phyloP scores from a whole-genome alignment of 2,113 vertebrate genomes.

The Nibea albiflora region DNA sequence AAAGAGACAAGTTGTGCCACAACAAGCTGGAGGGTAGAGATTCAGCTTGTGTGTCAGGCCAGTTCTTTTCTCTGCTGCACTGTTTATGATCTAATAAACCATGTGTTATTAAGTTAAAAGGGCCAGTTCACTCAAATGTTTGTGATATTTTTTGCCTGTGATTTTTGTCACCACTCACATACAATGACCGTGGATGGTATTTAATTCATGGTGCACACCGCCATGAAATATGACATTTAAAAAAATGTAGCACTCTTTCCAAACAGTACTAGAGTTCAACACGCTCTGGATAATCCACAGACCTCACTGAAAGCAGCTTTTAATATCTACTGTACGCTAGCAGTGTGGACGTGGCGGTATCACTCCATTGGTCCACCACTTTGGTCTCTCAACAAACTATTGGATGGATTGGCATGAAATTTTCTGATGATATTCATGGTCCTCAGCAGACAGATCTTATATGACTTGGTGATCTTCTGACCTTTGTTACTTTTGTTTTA shows the following conservation, averaged over 20 bases:
- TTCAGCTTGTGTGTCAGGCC: constrained; percentile 10
- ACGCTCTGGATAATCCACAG: constrained; percentile 2
- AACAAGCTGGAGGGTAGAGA: constrained; percentile 26
- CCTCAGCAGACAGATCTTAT: neutral
- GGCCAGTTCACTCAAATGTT: neutral
- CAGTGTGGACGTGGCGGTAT: neutral
- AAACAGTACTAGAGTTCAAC: neutral
- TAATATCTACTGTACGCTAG: neutral
- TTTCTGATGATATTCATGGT: neutral
- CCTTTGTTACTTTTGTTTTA: neutral
- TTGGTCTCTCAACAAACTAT: neutral
- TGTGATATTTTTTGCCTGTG: neutral
- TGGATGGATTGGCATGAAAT: neutral
- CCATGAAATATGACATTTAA: constrained; percentile 1
- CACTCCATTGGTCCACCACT: neutral
- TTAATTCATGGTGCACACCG: neutral
- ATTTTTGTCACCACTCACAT: constrained; percentile 2
- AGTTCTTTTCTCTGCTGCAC: constrained; percentile 13
- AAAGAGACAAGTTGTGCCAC: constrained; percentile 42
- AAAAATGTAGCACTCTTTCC: neutral
- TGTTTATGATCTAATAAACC: constrained; percentile 16
- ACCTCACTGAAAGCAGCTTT: neutral
- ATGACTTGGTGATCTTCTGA: neutral
- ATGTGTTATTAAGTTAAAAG: constrained; percentile 13
- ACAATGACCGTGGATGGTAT: neutral